phyloP scores from a whole-genome alignment of 1,140 invertebrate species.

The Halictus rubicundus region DNA sequence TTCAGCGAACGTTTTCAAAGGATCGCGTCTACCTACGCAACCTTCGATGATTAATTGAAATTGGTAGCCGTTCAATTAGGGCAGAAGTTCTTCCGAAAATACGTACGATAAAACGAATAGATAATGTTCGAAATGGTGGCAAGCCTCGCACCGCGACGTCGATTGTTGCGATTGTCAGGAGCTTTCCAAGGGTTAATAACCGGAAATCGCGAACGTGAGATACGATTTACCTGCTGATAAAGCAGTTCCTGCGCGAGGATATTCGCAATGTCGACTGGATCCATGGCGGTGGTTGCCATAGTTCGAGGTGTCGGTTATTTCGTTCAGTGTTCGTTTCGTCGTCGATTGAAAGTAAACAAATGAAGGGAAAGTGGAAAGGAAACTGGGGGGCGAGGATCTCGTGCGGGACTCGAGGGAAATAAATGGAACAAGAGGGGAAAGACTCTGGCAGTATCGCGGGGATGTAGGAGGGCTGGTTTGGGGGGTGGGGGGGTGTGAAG shows the following conservation, averaged over 20 bases:
- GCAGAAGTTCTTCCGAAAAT: too few species aligned
- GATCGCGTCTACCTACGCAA: too few species aligned
- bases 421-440: not conserved
- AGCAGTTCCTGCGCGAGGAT: slow-evolving; percentile 90
- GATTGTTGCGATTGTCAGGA: too few species aligned
- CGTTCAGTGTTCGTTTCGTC: slow-evolving; percentile 65
- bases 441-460: slow-evolving; percentile 7
- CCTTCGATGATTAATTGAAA: too few species aligned
- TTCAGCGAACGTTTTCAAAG: too few species aligned
- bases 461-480: not conserved
- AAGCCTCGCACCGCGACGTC: too few species aligned
- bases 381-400: too few species aligned
- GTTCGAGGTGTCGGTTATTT: slow-evolving; percentile 63
- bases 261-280: slow-evolving; percentile 89
- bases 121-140: too few species aligned
- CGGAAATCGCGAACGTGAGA: not conserved
- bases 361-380: not conserved
- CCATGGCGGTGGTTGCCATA: slow-evolving; percentile 81
- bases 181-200: not conserved
- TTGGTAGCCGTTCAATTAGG: too few species aligned
- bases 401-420: not conserved
- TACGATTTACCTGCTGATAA: slow-evolving; percentile 86
- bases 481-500: slow-evolving; percentile 6
- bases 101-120: too few species aligned
- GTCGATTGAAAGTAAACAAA: slow-evolving; percentile 47